Evolutionary conservation across 1,140 invertebrate species (phyloP).

Genomic region (Archegozetes longisetosus): DNA sequence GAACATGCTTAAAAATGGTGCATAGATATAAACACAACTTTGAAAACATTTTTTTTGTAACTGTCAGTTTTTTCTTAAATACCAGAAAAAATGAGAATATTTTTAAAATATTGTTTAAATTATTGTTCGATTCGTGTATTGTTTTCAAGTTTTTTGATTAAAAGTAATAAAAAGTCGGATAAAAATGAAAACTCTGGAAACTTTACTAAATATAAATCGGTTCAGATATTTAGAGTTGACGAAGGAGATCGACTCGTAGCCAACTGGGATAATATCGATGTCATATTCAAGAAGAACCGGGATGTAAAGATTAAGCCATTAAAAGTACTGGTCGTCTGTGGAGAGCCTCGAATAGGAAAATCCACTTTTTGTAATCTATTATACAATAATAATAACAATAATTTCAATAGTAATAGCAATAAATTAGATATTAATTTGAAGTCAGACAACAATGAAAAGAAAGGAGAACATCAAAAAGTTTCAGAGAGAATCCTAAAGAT

Average conservation of each 20-base stretch:
- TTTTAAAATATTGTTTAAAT: no score
- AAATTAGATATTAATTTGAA: background rate
- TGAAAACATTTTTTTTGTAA: no score
- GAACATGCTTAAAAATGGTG: no score
- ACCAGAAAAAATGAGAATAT: no score
- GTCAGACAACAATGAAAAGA: no score
- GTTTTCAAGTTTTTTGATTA: no score
- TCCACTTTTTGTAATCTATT: background rate
- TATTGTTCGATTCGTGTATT: no score
- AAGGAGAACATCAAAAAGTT: background rate
- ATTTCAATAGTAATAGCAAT: background rate
- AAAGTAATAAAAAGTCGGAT: no score
- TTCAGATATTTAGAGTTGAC: background rate
- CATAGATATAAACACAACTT: no score
- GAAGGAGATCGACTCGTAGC: background rate
- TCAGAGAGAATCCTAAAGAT: background rate
- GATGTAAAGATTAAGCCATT: background rate
- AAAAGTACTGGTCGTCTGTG: background rate
- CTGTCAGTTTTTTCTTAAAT: no score
- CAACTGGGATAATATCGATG: background rate
- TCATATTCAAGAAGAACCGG: background rate
- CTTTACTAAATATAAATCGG: no score
- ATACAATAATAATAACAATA: background rate
- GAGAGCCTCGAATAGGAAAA: background rate
- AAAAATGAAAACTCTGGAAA: no score